Evolutionary conservation across 2,797 vertebrate species (phyloP).

Genomic region (Parauchenoglanis ngamensis): DNA sequence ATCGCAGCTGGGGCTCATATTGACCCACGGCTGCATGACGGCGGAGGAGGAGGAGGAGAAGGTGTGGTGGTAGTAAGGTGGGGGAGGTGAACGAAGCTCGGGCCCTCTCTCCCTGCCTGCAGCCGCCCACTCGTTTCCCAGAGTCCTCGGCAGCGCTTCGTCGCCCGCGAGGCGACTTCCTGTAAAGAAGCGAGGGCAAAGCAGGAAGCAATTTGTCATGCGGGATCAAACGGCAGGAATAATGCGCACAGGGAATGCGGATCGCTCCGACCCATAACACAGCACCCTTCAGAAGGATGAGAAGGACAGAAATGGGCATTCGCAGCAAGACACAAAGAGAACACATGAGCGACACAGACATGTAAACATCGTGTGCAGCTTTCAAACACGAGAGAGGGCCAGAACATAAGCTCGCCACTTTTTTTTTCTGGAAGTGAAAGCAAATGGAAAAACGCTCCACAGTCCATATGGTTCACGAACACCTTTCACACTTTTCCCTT

Average conservation of each 20-base stretch:
- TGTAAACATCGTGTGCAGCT: background rate
- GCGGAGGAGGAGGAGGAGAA: background rate
- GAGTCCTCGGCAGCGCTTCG: conserved; percentile 46
- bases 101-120: conserved; percentile 24
- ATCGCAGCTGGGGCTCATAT: conserved; percentile 16
- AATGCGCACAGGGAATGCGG: conserved; percentile 56
- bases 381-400: background rate
- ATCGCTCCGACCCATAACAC: background rate
- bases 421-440: background rate
- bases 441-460: background rate
- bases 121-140: conserved; percentile 74
- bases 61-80: background rate
- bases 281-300: background rate
- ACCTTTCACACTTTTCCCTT: conserved; percentile 22
- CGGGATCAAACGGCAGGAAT: conserved; percentile 74
- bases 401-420: background rate
- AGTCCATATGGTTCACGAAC: background rate
- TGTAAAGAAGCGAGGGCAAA: conserved; percentile 61
- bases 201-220: conserved; percentile 79
- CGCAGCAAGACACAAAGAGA: background rate
- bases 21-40: conserved; percentile 18
- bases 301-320: background rate
- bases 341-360: background rate
- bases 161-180: conserved; percentile 69
- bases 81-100: conserved; percentile 10